Base-by-base conservation (phyloP, 2,797 vertebrate genomes). In the Pipistrellus nathusii region DNA sequence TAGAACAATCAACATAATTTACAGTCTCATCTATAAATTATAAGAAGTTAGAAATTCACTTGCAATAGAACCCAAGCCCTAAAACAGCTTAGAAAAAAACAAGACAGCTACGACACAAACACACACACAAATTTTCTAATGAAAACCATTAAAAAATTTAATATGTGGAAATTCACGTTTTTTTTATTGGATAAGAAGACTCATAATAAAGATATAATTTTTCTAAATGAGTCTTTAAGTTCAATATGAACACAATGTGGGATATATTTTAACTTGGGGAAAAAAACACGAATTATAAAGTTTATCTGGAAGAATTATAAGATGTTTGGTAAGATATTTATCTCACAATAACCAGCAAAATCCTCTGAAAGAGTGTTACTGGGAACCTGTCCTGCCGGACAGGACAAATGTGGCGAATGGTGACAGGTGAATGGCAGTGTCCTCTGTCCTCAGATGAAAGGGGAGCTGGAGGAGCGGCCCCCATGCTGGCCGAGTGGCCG, bases 41-140 rank as follows among this genome's bases (percentile, higher is more conserved):
- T 75, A 75, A 84, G 10, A 85, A 73, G n/a, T 82, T 78, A 76
- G 48, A 77, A 92, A 78, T 73, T 17, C n/a, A 76, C 55, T 81
- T 81, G 23, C 11, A n/a, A 69, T 62, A 83, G 51, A 69, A 75
- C 13, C 14, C 53, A 62, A 69, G 11, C 20, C 75, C n/a, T 46
- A 46, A 57, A 62, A 85, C 20, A 59, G 11, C 30, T 69, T 62
- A n/a, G 55, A 73, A 77, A 73, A 66, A 17, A 71, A 73, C n/a
- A 72, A n/a, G 10, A 48, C 12, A 53, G 6, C 51, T 53, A 53
- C 18, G 6, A 53, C 51, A 53, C 48, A 51, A 14, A 51, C 51
- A 51, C 51, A 53, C 6, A 20, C 51, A 53, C 18, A 53, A 7
- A 53, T 53, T 20, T 53, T 53, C 48, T 17, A 53, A 46, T 35